phyloP scores from a whole-genome alignment of 2,888 invertebrate genomes.

The Hirtodrosophila confusa region DNA sequence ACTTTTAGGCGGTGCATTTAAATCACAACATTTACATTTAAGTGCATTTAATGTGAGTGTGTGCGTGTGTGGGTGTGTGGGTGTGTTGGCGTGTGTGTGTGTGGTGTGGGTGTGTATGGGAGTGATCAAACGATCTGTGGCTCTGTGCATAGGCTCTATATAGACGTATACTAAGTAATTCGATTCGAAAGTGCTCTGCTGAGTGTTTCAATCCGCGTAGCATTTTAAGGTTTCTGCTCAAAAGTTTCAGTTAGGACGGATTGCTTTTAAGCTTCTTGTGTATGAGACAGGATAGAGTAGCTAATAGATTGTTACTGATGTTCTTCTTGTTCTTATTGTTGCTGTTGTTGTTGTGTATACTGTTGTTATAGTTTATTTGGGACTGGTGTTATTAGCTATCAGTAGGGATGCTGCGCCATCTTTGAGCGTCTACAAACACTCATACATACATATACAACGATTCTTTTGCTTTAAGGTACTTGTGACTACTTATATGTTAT shows the following conservation, averaged over 20 bases:
- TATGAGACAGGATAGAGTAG: conserved; percentile 48
- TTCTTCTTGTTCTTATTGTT: conserved; percentile 2
- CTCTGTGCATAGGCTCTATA: conserved; percentile 28
- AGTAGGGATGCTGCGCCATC: conserved; percentile 11
- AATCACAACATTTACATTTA: conserved; percentile 78
- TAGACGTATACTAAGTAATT: conserved; percentile 37
- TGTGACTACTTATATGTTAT: conserved; percentile 78
- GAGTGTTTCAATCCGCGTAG: conserved; percentile 43
- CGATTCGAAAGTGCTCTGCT: conserved; percentile 32
- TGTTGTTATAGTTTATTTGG: conserved; percentile 8
- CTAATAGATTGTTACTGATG: conserved; percentile 24
- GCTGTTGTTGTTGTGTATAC: conserved; percentile 10
- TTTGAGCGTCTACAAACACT: conserved; percentile 31
- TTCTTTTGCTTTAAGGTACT: conserved; percentile 72
- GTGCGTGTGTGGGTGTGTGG: conserved; percentile 11
- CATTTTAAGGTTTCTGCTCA: conserved; percentile 61
- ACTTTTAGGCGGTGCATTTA: conserved; percentile 76
- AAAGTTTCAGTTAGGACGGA: conserved; percentile 75
- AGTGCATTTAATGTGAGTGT: conserved; percentile 62
- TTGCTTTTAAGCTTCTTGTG: conserved; percentile 71
- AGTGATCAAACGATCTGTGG: too few species aligned
- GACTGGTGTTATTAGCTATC: conserved; percentile 7
- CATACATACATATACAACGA: conserved; percentile 47
- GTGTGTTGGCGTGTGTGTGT: conserved; percentile 5
- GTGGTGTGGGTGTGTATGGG: conserved; percentile 6